Evolutionary conservation across 2,888 invertebrate genomes (phyloP), one percentile per base, ranked within the genome.

Genomic region (Acleris literana): DNA sequence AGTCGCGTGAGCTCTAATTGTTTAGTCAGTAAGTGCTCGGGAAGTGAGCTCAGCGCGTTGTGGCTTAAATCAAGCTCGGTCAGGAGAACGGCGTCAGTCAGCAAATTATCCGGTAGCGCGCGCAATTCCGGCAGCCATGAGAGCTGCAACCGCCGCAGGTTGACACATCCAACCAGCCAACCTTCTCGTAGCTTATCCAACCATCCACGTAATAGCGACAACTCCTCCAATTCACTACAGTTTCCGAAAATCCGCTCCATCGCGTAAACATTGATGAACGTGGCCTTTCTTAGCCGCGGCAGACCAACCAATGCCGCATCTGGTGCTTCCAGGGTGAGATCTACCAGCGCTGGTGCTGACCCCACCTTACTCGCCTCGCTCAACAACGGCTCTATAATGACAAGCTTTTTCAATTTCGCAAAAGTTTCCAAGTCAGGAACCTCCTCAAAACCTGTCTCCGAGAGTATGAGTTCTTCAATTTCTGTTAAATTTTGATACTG

Each of bases 221-320:
- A 18, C 17, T 39, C 18, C 18, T 64, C 46, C 18, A 64, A 22
- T 3, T 49, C 22, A 1, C n/a, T 43, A n/a, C 64, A 64, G 29
- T 48, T 11, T 3, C 64, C 64, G 7, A 64, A 64, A 16, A 64
- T 3, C 11, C 54, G 39, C 5, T 52, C 64, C 18, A 25, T 64
- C 5, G 3, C 13, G 11, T 64, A 59, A 9, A 54, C n/a, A 16
- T 59, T 53, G 22, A 64, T 39, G 16, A 64, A 64, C 1, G 48
- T 64, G 13, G 18, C 54, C 4, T n/a, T 43, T 3, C 48, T 48
- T 5, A 64, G 18, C 3, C 1, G 33, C 5, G 58, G 53, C 39
- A 59, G 22, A 3, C 16, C 1, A 5, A 33, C 22, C 16, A 64
- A 18, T 0, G 25, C 59, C 3, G 64, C 64, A 18, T 59, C 64